These are phyloP conservation scores for Calyptomena viridis DNA, from an alignment of 2,113 vertebrate genomes.

Conservation along the genomic window DNA sequence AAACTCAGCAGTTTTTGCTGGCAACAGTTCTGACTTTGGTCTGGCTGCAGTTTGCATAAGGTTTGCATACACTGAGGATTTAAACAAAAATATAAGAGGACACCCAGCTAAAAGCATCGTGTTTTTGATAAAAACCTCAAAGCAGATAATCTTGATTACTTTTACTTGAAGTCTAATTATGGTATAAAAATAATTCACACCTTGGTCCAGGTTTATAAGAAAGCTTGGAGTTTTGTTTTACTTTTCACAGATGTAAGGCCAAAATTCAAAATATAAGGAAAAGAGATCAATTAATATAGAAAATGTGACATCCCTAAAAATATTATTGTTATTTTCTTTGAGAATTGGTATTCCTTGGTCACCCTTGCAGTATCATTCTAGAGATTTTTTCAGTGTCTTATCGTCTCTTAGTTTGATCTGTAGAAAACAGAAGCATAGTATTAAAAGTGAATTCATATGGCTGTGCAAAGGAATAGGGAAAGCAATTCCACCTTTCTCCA, in stretches of 20 bases:
- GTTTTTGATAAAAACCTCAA: not conserved
- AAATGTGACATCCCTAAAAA: not conserved
- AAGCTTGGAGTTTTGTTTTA: not conserved
- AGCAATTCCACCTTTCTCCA: not conserved
- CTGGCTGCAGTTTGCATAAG: constrained; percentile 8
- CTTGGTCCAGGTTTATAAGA: not conserved
- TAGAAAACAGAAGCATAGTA: not conserved
- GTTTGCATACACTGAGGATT: not conserved
- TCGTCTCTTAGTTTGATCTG: not conserved
- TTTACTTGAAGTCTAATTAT: not conserved
- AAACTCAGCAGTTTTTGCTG: constrained; percentile 55
- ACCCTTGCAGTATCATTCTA: not conserved
- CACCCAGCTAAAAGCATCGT: not conserved
- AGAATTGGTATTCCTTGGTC: not conserved
- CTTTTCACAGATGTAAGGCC: not conserved
- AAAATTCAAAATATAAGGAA: not conserved
- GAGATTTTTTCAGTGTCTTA: not conserved
- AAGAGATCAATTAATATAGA: not conserved
- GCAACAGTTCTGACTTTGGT: not conserved
- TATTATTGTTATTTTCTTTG: not conserved
- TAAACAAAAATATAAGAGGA: not conserved
- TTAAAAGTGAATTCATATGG: not conserved
- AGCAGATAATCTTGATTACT: not conserved
- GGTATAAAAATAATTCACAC: not conserved
- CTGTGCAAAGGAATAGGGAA: not conserved